Conservation (phyloP, 2,888 invertebrate genomes). For the Metacarcinus magister region DNA sequence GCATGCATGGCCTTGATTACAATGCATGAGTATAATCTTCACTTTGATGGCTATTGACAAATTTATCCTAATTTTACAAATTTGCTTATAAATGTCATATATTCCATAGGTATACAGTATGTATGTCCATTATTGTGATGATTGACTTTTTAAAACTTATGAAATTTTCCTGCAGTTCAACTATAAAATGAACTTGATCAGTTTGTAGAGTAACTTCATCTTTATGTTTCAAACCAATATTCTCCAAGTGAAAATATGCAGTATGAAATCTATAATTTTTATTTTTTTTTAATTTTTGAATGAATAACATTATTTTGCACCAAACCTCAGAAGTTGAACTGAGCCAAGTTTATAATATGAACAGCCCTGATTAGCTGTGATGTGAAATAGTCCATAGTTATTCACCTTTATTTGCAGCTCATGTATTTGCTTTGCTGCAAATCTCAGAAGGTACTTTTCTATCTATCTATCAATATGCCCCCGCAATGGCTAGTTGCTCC, state of each 20-base stretch:
- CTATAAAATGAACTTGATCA: background rate
- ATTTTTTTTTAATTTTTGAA: background rate
- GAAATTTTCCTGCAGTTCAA: background rate
- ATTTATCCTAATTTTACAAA: background rate
- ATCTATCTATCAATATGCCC: background rate
- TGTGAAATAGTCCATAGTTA: background rate
- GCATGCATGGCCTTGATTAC: background rate
- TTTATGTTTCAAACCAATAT: background rate
- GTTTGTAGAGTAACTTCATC: background rate
- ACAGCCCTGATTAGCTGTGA: background rate
- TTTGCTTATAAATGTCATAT: background rate
- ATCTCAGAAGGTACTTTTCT: background rate
- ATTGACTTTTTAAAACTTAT: background rate
- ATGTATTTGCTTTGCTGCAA: background rate
- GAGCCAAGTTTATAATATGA: background rate
- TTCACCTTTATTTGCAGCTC: background rate
- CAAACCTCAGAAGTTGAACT: background rate
- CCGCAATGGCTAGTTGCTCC: too few relatives aligned
- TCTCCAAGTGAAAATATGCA: background rate
- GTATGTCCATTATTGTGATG: background rate
- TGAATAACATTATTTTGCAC: background rate
- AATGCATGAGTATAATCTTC: background rate
- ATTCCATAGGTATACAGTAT: background rate
- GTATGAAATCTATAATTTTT: too few relatives aligned
- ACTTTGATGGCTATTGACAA: background rate